Base-by-base conservation (phyloP, 2,797 vertebrate species). In the Perodicticus potto region DNA sequence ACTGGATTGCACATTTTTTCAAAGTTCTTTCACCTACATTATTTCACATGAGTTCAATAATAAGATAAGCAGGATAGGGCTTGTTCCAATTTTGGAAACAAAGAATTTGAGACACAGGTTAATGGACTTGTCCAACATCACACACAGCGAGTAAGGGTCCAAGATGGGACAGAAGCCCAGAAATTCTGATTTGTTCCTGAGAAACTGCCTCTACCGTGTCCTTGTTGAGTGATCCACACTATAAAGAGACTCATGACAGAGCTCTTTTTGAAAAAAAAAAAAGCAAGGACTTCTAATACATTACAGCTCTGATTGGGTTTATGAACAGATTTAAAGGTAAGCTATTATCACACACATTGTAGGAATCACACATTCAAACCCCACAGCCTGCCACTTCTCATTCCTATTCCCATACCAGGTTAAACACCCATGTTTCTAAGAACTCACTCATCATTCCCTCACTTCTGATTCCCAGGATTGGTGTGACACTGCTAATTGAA, bases 41-140 rank as follows among this genome's bases (percentile, higher is more conserved):
- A 57, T 55, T 63, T 95, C 65, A 94, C 10, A 65, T 14, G 49
- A 85, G 27, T n/a, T 72, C 55, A 72, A 34, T 45, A 63, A 90
- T 43, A 80, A 88, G 17, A 4, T n/a, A 78, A 69, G 22, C 1
- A 29, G 20, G 1, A 32, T 22, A 95, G 65, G 23, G 53, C 32
- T 63, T 65, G 67, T 67, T 53, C 85, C 29, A 23, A 67, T 83
- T 97, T 94, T 40, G 34, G 53, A 88, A 92, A 57, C 55, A 22
- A 90, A 77, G 3, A 53, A n/a, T 70, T 77, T 69, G 67, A 67
- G 77, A 65, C 65, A 92, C 1, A 85, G 11, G n/a, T 37, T 57
- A 83, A 73, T 53, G 53, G 13, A 8, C 53, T 90, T 76, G 77
- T 40, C 43, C 53, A 80, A 76, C 89, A 90, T 45, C 25, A 81